Conservation (phyloP, 2,113 vertebrate genomes). For the Corythornis cristatus region DNA sequence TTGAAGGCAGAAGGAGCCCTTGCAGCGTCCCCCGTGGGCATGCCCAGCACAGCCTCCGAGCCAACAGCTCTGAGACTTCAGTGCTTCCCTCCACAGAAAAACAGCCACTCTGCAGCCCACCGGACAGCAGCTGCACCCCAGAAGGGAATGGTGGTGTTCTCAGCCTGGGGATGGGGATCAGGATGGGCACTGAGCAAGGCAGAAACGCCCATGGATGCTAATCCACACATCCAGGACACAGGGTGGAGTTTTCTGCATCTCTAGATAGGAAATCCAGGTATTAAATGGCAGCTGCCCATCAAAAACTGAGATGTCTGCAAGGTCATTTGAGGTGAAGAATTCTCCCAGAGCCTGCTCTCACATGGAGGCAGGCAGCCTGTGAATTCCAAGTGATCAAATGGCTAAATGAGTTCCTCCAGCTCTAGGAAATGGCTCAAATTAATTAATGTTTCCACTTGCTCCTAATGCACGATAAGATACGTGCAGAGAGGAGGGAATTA, state of each 20-base stretch:
- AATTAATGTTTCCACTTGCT: constrained; percentile 40
- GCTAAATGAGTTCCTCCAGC: neutral
- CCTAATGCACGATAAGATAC: neutral
- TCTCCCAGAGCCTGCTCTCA: neutral
- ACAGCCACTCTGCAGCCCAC: neutral
- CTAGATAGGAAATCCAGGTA: neutral
- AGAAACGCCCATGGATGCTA: neutral
- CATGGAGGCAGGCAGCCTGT: neutral
- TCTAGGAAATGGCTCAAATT: constrained; percentile 16
- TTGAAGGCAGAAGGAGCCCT: constrained; percentile 3
- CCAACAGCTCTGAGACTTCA: constrained; percentile 8
- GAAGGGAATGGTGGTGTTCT: neutral
- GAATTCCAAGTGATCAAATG: neutral
- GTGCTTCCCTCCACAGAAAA: constrained; percentile 14
- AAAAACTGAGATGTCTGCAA: neutral
- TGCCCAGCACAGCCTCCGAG: constrained; percentile 2
- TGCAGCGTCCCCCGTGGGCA: neutral
- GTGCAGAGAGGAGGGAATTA: constrained; percentile 7
- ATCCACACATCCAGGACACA: neutral
- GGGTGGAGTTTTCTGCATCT: neutral
- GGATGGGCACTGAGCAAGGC: neutral
- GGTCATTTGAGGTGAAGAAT: neutral
- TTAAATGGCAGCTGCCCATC: neutral
- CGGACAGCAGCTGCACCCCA: neutral
- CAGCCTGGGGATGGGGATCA: neutral